These are phyloP conservation scores for Arbacia lixula DNA, from an alignment of 53 echinoderm and acorn worm species.

Conservation along the genomic window DNA sequence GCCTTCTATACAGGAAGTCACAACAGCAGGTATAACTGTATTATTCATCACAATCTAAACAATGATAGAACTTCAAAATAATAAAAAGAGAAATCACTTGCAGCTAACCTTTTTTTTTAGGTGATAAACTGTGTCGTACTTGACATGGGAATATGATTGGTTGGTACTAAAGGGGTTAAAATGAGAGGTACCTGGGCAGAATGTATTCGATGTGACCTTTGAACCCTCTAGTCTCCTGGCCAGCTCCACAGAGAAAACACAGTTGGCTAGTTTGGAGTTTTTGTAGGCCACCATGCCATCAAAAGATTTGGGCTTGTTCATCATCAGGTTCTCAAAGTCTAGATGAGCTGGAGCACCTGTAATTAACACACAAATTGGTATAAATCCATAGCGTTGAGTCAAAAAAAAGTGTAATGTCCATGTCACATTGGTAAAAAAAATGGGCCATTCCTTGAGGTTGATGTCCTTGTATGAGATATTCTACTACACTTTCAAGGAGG, in stretches of 20 bases:
- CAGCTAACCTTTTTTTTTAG: no score
- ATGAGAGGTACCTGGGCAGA: conserved; percentile 91
- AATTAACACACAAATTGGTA: neutral
- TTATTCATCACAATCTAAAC: neutral
- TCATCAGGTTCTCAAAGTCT: conserved; percentile 86
- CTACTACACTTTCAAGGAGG: no score
- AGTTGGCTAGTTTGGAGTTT: conserved; percentile 89
- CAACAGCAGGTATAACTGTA: no score
- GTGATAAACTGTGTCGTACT: no score
- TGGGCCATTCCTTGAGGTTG: no score
- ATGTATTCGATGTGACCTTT: conserved; percentile 67
- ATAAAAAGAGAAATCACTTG: neutral
- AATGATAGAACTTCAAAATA: neutral
- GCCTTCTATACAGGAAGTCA: no score
- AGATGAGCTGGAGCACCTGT: conserved; percentile 51
- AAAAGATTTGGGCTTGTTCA: conserved; percentile 61
- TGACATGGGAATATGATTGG: no score
- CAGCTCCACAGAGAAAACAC: conserved; percentile 74
- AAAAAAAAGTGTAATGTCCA: no score
- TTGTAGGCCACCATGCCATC: conserved; percentile 73
- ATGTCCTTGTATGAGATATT: no score
- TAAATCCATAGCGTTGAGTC: conserved; percentile 5
- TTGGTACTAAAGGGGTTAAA: no score
- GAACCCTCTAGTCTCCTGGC: conserved; percentile 71
- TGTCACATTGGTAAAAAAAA: no score